Base-by-base conservation (phyloP, 2,888 invertebrate species). In the Leucophenga maculata region DNA sequence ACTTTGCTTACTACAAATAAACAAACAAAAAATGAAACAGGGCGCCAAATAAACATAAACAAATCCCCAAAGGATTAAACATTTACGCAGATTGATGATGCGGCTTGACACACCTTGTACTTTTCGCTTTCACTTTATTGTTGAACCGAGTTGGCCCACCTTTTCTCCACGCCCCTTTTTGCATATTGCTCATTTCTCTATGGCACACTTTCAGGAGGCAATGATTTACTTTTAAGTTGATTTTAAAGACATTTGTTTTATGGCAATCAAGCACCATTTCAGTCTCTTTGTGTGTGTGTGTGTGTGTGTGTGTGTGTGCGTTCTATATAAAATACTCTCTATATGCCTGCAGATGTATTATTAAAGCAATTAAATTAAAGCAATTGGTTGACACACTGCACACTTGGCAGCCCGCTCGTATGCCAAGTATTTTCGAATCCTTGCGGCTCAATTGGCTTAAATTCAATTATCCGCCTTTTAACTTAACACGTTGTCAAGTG, bases 51-150 rank as follows among this genome's bases (percentile, higher is more conserved):
- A 64, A 74, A 73, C 73, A 75, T 54, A 72, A 68, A 74, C 70
- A 75, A 82, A 78, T 78, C 79, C 77, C 78, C 67, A 76, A 66
- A 76, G 83, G 79, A 82, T 82, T 82, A 76, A 80, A 76, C 81
- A 82, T 80, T 80, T 81, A 81, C 78, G 78, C 76, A 82, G 80
- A 82, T 80, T 80, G 80, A 82, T 79, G 83, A 72, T 74, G 74
- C 65, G 75, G 78, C 71, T 72, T 67, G 72, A 72, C 71, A 67
- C 77, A 78, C 81, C 80, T 82, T 80, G 78, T 82, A 80, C 83
- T 81, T 74, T 76, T 72, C 57, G 62, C 69, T 71, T 67, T 55
- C 48, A 18, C n/a, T 62, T 20, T 20, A 22, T n/a, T 55, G 55
- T 22, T 11, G 16, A 52, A 18, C 16, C 32, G 16, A 46, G n/a